Evolutionary conservation across 1,140 invertebrate species (phyloP).

Genomic region (Belonocnema kinseyi): DNA sequence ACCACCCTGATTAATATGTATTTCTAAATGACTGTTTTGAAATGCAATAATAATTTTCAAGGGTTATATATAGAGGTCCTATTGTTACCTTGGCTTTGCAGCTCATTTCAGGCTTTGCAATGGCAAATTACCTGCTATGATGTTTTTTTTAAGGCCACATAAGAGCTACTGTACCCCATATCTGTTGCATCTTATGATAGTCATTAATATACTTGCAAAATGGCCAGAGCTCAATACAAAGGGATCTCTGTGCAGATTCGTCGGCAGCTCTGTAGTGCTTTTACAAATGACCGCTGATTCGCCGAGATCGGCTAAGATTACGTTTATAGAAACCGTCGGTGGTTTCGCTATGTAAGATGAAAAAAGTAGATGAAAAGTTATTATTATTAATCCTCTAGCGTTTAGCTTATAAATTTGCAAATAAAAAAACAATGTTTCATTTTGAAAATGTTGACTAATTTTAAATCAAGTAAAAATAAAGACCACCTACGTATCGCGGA

Average conservation of each 20-base stretch:
- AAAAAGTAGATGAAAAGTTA: conserved; percentile 38
- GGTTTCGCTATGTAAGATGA: conserved; percentile 42
- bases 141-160: conserved; percentile 34
- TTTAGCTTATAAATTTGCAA: not conserved
- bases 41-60: no score
- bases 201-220: conserved; percentile 51
- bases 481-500: no score
- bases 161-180: conserved; percentile 35
- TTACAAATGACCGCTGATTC: conserved; percentile 44
- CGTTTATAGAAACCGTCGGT: conserved; percentile 37
- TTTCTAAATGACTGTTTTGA: no score
- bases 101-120: not conserved
- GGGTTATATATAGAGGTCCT: no score
- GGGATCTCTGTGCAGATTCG: conserved; percentile 42
- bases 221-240: conserved; percentile 43
- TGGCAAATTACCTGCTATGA: conserved; percentile 40
- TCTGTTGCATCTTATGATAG: conserved; percentile 40
- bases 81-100: not conserved
- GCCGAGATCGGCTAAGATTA: conserved; percentile 50
- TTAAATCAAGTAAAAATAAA: no score
- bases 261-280: conserved; percentile 39
- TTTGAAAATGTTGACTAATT: no score
- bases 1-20: no score
- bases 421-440: not conserved
- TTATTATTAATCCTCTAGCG: not conserved